Percentiles rank a stretch among this genome's conserved stretches.
These are phyloP conservation scores for Boulengeromyrus knoepffleri DNA, from an alignment of 2,113 vertebrate genomes.

Conservation along the genomic window DNA sequence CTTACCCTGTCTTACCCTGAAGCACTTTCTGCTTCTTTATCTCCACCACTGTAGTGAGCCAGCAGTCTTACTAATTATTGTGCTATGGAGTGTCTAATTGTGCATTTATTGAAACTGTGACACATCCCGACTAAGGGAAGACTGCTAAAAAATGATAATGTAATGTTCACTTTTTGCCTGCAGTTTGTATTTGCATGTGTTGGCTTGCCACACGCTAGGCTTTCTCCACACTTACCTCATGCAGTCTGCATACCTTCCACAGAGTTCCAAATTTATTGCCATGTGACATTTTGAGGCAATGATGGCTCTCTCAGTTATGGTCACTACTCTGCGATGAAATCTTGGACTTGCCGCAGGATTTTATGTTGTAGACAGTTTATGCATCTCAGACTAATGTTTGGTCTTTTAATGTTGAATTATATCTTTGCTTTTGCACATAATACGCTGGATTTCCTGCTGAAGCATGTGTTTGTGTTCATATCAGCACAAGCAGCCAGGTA, in stretches of 20 bases:
- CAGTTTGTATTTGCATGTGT: background rate
- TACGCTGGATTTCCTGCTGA: background rate
- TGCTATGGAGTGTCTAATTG: background rate
- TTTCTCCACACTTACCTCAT: background rate
- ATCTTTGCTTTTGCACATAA: background rate
- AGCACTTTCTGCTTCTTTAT: background rate
- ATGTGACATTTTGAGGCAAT: background rate
- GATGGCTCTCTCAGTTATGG: background rate
- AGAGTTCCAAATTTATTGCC: background rate
- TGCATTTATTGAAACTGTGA: slow-evolving; percentile 21
- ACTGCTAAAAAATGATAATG: background rate
- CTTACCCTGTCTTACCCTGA: background rate
- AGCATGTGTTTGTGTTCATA: background rate
- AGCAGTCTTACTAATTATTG: background rate
- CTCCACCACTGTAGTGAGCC: background rate
- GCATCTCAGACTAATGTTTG: background rate
- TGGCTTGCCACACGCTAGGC: background rate
- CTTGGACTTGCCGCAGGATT: background rate
- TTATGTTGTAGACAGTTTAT: background rate
- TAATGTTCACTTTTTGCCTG: background rate
- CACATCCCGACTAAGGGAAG: background rate
- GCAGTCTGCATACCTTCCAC: background rate
- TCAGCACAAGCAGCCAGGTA: background rate
- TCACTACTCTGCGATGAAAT: background rate
- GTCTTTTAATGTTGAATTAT: background rate